Evolutionary conservation across 2,113 vertebrate genomes (phyloP), one percentile per base, ranked within the genome.

Genomic region (Vulpes lagopus): DNA sequence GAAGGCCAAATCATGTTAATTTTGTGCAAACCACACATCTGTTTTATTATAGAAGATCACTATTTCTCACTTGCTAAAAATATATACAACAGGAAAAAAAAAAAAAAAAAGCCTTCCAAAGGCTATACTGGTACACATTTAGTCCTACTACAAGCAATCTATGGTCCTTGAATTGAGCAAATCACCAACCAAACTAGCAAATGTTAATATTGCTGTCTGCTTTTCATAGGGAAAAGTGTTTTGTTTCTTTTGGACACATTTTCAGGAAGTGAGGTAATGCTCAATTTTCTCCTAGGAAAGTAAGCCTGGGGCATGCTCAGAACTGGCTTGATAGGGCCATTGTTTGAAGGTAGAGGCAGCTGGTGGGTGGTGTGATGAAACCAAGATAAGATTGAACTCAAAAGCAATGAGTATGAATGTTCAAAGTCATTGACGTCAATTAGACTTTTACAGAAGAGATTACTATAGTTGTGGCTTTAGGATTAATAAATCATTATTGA

Each of bases 231-330:
- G 51, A 97, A 64, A 96, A 87, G 23, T 27, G 5, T 86, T 95
- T 92, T 95, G 55, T 95, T 97, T 82, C 90, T 96, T 49, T 97
- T 97, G 96, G 95, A 96, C 59, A 91, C 27, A 32, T 94, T 94
- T 97, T 97, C 95, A 96, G 98, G 93, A 97, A 97, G 85, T 96
- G 92, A 97, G 60, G 87, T 95, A 96, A 96, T 91, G 93, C 76
- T 85, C 38, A 57, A 51, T 96, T 96, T 96, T 95, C 79, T 85
- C 93, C 90, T 73, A 96, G 91, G 96, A 97, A 97, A 97, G 80
- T 51, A 76, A 84, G 78, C 89, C 83, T 78, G 23, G 64, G 89
- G 74, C 96, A 93, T 73, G 69, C 81, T 92, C 86, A 90, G 93
- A 92, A 78, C 27, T 74, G 25, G 62, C 82, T 86, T 87, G 91